Conservation (phyloP, 2,113 vertebrate genomes). For the Helogale parvula region DNA sequence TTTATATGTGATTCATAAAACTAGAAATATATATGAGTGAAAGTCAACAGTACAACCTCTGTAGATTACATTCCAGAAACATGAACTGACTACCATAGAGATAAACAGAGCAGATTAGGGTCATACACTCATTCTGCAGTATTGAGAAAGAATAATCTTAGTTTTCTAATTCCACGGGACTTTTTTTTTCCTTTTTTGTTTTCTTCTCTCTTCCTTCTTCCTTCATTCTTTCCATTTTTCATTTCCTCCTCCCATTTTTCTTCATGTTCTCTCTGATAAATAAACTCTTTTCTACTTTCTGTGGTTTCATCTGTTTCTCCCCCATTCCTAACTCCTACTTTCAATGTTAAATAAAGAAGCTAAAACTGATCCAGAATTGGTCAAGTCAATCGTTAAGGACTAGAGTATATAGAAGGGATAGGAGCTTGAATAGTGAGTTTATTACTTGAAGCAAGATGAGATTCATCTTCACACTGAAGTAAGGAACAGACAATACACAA, state of each 20-base stretch:
- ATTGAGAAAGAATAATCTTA: background rate
- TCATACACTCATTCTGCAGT: rapidly evolving
- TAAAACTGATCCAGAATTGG: background rate
- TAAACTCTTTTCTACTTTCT: background rate
- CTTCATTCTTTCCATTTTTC: background rate
- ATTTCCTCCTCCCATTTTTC: background rate
- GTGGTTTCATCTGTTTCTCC: background rate
- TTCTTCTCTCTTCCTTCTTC: background rate
- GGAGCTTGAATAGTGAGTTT: background rate
- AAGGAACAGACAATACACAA: background rate
- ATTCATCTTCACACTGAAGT: background rate
- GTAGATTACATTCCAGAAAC: background rate
- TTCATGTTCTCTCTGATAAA: background rate
- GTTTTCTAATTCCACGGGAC: background rate
- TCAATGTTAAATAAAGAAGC: background rate
- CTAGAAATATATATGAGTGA: background rate
- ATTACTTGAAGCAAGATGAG: background rate
- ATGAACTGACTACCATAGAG: background rate
- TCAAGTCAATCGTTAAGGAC: background rate
- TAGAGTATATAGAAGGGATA: background rate
- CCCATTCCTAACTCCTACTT: background rate
- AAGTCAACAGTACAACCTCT: background rate
- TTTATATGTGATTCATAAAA: conserved; percentile 31
- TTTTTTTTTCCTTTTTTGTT: background rate
- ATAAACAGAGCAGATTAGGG: background rate